Base-by-base conservation (phyloP, 2,113 vertebrate species). In the Prochilodus magdalenae region DNA sequence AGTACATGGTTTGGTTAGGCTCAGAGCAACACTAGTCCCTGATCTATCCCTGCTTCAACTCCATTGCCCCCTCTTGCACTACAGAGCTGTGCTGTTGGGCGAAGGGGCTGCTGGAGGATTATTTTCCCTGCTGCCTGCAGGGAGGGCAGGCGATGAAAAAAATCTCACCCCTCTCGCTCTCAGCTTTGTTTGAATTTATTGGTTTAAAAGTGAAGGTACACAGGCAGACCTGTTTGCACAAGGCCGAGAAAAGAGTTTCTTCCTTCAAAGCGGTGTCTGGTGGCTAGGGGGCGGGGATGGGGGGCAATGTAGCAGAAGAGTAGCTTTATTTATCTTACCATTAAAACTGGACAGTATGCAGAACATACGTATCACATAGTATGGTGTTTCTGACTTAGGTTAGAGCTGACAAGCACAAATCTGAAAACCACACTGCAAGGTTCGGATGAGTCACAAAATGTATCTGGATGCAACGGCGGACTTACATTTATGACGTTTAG, bases 151-250 rank as follows among this genome's bases (percentile, higher is more conserved):
- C 27, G 84, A 80, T 75, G 40, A 75, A 82, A 84, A 62, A 84
- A 62, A 76, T 69, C 49, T 80, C 80, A 84, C 82, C 78, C 73
- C 69, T 36, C 80, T 80, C 66, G 27, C 76, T 80, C 67, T 40
- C 60, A 76, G 79, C 80, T 83, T 80, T 72, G 60, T 85, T 85
- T 83, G 74, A 83, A 87, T 79, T 80, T 87, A 82, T 85, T 82
- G 86, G 79, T 83, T 83, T 82, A 83, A 83, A 60, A 80, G 85
- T 77, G 51, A 81, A 84, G 55, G 53, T 12, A 75, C 78, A 74
- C 77, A 74, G 69, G 65, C 66, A 70, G 76, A 81, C 72, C 72
- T 74, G 82, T 83, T 84, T 72, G 76, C 59, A 69, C 81, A 86
- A 67, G 69, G 49, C 77, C 76, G 63, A 69, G 44, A 44, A 74